phyloP scores from a whole-genome alignment of 1,140 invertebrate species.

The Stratiolaelaps scimitus region DNA sequence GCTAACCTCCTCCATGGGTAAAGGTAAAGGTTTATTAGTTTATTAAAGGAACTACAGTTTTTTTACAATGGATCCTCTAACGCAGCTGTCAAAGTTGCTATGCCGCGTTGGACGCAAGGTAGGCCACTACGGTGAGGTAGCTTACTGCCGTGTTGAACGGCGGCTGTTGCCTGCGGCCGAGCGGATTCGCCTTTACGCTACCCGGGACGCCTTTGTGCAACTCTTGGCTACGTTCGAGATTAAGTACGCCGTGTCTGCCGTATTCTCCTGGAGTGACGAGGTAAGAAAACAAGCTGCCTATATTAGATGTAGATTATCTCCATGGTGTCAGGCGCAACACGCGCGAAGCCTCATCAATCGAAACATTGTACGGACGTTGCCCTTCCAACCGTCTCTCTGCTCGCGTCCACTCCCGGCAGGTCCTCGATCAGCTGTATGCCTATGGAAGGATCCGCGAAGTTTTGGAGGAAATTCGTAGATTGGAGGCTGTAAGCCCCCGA shows the following conservation, averaged over 20 bases:
- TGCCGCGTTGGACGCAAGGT: slow-evolving; percentile 2
- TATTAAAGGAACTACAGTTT: no score
- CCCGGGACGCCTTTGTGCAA: slow-evolving; percentile 10
- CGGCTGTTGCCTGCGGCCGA: not conserved
- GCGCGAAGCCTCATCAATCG: no score
- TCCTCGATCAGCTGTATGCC: slow-evolving; percentile 17
- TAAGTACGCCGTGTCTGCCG: slow-evolving; percentile 18
- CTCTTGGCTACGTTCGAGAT: slow-evolving; percentile 16
- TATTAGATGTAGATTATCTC: no score
- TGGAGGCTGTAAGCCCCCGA: not conserved
- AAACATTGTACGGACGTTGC: no score
- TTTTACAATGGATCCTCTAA: no score
- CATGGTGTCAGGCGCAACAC: no score
- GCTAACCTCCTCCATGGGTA: no score
- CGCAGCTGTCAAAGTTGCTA: slow-evolving; percentile 6
- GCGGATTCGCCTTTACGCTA: not conserved
- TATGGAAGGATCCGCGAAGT: slow-evolving; percentile 14
- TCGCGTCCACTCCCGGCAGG: not conserved
- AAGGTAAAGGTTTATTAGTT: no score
- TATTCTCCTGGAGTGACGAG: slow-evolving; percentile 23
- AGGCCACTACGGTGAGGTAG: slow-evolving; percentile 21
- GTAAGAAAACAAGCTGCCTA: not conserved
- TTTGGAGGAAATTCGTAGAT: not conserved
- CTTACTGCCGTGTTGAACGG: slow-evolving; percentile 23
- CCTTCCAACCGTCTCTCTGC: no score